phyloP scores from a whole-genome alignment of 2,797 vertebrate species.

The Channa striata region DNA sequence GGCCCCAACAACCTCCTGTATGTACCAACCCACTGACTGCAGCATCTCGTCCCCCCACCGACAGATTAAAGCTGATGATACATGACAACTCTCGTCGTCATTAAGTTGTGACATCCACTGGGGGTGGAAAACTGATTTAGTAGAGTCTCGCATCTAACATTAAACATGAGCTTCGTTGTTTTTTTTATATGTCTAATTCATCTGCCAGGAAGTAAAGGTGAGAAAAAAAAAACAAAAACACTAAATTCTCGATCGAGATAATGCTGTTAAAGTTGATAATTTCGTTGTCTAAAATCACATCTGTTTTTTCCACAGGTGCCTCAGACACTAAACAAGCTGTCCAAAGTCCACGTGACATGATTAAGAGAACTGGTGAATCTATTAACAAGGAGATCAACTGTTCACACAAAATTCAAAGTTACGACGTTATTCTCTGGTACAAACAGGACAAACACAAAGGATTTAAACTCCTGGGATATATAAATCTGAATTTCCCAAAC shows the following conservation, averaged over 20 bases:
- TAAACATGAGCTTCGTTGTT: neutral
- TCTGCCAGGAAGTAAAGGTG: neutral
- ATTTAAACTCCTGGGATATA: slow-evolving; percentile 29
- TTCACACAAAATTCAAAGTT: slow-evolving; percentile 23
- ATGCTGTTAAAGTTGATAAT: no score
- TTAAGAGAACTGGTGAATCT: slow-evolving; percentile 34
- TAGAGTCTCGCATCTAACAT: neutral
- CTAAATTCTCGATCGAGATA: no score
- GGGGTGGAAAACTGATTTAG: neutral
- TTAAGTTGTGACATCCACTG: neutral
- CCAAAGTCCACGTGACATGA: slow-evolving; percentile 43
- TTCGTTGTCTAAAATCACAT: neutral
- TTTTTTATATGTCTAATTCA: neutral
- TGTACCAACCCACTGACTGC: neutral
- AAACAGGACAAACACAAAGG: slow-evolving; percentile 33
- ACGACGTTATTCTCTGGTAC: slow-evolving; percentile 63
- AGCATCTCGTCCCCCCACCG: neutral
- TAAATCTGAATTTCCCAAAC: accelerated
- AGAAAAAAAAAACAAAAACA: no score
- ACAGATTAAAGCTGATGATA: neutral
- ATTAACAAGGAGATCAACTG: slow-evolving; percentile 45
- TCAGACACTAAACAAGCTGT: neutral
- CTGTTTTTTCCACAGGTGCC: slow-evolving; percentile 18
- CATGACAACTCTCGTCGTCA: neutral
- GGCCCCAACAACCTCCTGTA: neutral